Evolutionary conservation across 2,888 invertebrate genomes (phyloP), one percentile per base, ranked within the genome.

Genomic region (Magallana nippona): DNA sequence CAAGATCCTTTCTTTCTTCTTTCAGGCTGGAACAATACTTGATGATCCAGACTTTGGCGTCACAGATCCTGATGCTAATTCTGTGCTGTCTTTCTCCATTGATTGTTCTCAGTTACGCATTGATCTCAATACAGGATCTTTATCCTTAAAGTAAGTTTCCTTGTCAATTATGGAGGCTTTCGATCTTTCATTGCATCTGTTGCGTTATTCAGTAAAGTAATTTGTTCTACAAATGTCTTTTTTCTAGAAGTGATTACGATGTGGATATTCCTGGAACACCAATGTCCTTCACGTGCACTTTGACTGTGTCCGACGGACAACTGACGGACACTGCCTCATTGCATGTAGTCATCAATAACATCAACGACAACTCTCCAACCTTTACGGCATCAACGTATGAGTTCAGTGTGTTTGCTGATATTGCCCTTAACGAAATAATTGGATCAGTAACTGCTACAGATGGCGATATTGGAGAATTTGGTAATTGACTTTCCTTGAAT

Each of bases 271-370:
- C 81, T 0, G 79, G 80, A 5, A 78, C 83, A 1, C 81, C 86
- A 5, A 80, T 83, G 0, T 55, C 86, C 2, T 81, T 86, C 13
- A 62, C 80, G 0, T 88, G 88, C 44, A 84, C 62, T 15, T 86
- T 87, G 55, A 84, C 57, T 8, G 86, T 84, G 0, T 84, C 86
- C 55, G 88, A 88, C 32, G 84, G 84, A 0, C 86, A 86, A 5
- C 81, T 86, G 2, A 83, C 86, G 0, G 87, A 83, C 55, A 85
- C 84, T 2, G 87, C 86, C 2, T 62, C 71, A 11, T 44, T 88
- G 10, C 81, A 78, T 2, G 84, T 88, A 5, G 85, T 79, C 1
- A 84, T 88, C n/a, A 71, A 83, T 83, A 83, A 84, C 71, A 55
- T 57, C n/a, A 84, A 84, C 55, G 84, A 81, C 17, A 81, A 84